Percentiles rank a stretch among this genome's conserved stretches.
These are phyloP conservation scores for Glomeris maerens DNA, from an alignment of 1,140 invertebrate species.

Conservation along the genomic window DNA sequence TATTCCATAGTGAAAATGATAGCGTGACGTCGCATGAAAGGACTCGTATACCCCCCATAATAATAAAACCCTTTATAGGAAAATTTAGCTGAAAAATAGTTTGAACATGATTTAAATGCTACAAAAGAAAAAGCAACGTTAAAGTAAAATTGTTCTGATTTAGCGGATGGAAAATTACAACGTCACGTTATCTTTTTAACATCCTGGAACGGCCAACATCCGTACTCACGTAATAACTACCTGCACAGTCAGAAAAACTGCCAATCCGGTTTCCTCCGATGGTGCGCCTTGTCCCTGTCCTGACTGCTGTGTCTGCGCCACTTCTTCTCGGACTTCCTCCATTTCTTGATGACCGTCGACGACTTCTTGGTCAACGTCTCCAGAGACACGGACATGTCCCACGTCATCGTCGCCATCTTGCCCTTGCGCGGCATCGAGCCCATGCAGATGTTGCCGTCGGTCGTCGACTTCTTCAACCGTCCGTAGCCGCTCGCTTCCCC, in stretches of 20 bases:
- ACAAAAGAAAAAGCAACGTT: no score
- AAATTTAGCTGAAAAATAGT: no score
- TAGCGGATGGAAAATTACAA: no score
- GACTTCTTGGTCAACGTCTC: not conserved
- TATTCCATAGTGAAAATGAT: no score
- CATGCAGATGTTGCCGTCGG: not conserved
- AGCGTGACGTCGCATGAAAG: no score
- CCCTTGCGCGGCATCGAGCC: conserved; percentile 51
- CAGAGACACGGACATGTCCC: conserved; percentile 39
- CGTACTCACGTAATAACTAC: no score
- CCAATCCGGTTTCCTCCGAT: not conserved
- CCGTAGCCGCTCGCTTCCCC: not conserved
- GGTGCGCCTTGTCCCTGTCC: not conserved
- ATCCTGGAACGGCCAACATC: no score
- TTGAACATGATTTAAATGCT: no score
- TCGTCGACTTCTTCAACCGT: not conserved
- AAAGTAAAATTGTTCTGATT: no score
- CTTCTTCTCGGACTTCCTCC: not conserved
- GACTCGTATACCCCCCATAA: no score
- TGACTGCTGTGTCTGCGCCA: not conserved
- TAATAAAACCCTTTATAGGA: no score
- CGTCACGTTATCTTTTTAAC: no score
- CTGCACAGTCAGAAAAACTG: conserved; percentile 3
- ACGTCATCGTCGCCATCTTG: conserved; percentile 56
- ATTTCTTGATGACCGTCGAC: not conserved